Conservation (phyloP, 2,797 vertebrate species). For the Rhinichthys osculus region DNA sequence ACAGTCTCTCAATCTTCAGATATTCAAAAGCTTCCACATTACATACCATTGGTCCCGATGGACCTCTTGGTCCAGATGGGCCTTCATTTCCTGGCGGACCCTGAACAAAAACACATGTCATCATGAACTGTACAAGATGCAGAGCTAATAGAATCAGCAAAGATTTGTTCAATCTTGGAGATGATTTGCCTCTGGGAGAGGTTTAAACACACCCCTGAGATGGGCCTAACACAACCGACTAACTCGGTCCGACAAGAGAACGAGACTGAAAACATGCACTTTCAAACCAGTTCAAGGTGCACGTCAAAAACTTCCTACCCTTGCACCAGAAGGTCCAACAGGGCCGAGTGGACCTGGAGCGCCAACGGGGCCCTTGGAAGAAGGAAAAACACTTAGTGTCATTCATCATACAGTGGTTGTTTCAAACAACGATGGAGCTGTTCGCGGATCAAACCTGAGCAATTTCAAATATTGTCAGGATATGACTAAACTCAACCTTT, state of each 20-base stretch:
- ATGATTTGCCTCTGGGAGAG: not conserved
- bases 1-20: conserved; percentile 66
- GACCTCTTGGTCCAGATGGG: conserved; percentile 93
- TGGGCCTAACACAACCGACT: conserved; percentile 4
- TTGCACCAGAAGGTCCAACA: conserved; percentile 87
- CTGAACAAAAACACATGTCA: conserved; percentile 76
- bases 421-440: conserved; percentile 36
- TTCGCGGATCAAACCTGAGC: conserved; percentile 7
- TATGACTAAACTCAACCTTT: conserved; percentile 29
- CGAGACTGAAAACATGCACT: conserved; percentile 36
- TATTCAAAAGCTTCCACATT: conserved; percentile 50
- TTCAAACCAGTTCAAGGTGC: conserved; percentile 22
- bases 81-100: conserved; percentile 98
- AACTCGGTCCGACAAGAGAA: conserved; percentile 26
- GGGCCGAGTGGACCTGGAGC: conserved; percentile 89
- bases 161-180: conserved; percentile 29
- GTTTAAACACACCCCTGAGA: conserved; percentile 45
- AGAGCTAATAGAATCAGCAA: conserved; percentile 39
- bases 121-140: conserved; percentile 67
- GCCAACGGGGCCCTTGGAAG: conserved; percentile 87
- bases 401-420: conserved; percentile 17
- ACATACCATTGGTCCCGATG: conserved; percentile 91
- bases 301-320: conserved; percentile 81
- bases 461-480: conserved; percentile 19
- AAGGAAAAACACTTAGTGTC: conserved; percentile 60